Evolutionary conservation across 53 echinoderm and acorn worm genomes (phyloP).

Genomic region (Crossaster papposus): DNA sequence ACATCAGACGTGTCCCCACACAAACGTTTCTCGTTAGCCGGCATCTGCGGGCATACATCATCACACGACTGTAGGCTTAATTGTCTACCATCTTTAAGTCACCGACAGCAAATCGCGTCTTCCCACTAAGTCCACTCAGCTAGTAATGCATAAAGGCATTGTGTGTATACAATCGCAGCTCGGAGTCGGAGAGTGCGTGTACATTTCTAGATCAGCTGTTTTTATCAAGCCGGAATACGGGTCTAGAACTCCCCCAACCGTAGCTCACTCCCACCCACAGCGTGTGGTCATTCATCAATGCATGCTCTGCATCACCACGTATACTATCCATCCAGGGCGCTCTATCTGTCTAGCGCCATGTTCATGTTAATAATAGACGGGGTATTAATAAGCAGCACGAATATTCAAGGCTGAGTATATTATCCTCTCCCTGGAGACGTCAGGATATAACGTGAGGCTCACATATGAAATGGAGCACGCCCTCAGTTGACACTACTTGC

Average conservation of each 20-base stretch:
- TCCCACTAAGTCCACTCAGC: not conserved
- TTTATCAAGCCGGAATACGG: not conserved
- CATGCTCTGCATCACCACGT: no score
- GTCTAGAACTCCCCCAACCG: not conserved
- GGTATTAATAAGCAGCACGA: conserved; percentile 32
- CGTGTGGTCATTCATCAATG: not conserved
- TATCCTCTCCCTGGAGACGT: conserved; percentile 17
- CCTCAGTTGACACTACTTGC: conserved; percentile 15
- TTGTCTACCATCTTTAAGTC: not conserved
- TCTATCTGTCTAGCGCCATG: conserved; percentile 11
- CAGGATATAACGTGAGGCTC: not conserved
- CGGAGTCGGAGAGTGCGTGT: not conserved
- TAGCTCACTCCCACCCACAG: not conserved
- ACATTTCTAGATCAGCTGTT: not conserved
- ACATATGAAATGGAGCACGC: conserved; percentile 1
- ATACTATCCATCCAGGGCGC: not conserved
- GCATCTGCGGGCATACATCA: not conserved
- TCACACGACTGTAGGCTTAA: not conserved
- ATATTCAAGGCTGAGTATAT: conserved; percentile 45
- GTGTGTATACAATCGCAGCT: conserved; percentile 11
- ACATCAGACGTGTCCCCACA: not conserved
- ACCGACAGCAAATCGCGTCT: not conserved
- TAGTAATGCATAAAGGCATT: conserved; percentile 16
- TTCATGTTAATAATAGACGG: conserved; percentile 49
- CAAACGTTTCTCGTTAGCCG: not conserved